Evolutionary conservation across 2,888 invertebrate genomes (phyloP).

Genomic region (Atrina japonica): DNA sequence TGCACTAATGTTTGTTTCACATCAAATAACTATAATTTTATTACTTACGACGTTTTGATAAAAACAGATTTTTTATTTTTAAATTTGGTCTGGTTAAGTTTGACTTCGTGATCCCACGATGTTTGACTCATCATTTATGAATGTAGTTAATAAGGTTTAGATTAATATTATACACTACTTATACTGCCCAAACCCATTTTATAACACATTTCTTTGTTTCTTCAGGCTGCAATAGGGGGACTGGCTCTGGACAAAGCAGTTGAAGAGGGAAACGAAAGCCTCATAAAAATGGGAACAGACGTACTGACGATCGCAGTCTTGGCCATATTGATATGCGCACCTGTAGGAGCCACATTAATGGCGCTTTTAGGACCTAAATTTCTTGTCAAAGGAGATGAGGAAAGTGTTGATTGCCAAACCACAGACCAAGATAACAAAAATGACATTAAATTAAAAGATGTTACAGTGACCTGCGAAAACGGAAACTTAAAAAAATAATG

Average conservation of each 20-base stretch:
- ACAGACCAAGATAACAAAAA: no score
- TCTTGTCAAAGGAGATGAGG: constrained; percentile 45
- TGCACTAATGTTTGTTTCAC: no score
- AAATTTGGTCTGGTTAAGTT: no score
- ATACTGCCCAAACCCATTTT: neutral
- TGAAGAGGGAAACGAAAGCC: constrained; percentile 40
- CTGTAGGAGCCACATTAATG: constrained; percentile 63
- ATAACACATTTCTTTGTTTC: neutral
- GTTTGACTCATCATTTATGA: no score
- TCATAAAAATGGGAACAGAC: constrained; percentile 49
- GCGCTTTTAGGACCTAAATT: constrained; percentile 61
- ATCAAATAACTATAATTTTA: no score
- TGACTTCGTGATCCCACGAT: no score
- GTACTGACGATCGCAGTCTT: constrained; percentile 65
- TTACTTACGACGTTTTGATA: no score
- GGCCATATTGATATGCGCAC: constrained; percentile 67
- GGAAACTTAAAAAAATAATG: no score
- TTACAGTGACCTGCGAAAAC: no score
- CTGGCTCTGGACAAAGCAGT: constrained; percentile 75
- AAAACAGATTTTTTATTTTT: no score
- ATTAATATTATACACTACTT: neutral
- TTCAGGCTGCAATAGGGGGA: constrained; percentile 79
- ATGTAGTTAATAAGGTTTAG: no score
- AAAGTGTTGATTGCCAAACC: constrained; percentile 1
- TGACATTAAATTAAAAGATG: no score